Evolutionary conservation across 1,140 invertebrate genomes (phyloP), one percentile per base, ranked within the genome.

Genomic region (Tetramorium simillimum): DNA sequence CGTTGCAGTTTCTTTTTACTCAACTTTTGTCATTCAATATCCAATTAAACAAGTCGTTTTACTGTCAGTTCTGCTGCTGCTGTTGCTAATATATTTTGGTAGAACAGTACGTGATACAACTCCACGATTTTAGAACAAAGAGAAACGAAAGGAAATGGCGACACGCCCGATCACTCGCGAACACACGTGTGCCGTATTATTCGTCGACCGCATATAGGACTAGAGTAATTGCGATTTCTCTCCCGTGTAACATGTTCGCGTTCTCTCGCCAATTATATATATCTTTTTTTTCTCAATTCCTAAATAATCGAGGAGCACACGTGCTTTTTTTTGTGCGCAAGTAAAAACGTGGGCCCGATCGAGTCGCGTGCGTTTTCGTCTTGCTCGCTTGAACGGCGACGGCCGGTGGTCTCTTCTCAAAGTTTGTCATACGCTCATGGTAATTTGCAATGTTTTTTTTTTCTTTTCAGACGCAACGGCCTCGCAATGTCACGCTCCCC

Each of bases 191-290:
- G 69, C 77, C 87, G 90, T 85, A 76, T 75, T 40, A 75, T 85
- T 89, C 84, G 75, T 43, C 43, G 86, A 90, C 89, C 90, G 86
- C 92, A 91, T 91, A 91, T 91, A 92, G 87, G 92, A 93, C 92
- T 93, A 93, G 92, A 93, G 87, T 92, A 90, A 91, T 92, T 87
- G 80, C 91, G 77, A 92, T 89, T 90, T 81, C 24, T 85, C 58
- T 73, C 56, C 60, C 33, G 0, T 63, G 5, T 84, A 24, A 51
- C 33, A 56, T 33, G 33, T n/a, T 56, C 6, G 16, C 77, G 33
- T 33, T 33, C 33, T 33, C 33, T 76, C 7, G 56, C 69, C 69
- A 56, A 75, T 73, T 73, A 40, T 51, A 46, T 24, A 46, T 51
- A 28, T 51, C 6, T 69, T 80, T 69, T 76, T 60, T 28, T 46